These are phyloP conservation scores for Schizothorax lantsangensis DNA, from an alignment of 2,797 vertebrate species.

Conservation along the genomic window DNA sequence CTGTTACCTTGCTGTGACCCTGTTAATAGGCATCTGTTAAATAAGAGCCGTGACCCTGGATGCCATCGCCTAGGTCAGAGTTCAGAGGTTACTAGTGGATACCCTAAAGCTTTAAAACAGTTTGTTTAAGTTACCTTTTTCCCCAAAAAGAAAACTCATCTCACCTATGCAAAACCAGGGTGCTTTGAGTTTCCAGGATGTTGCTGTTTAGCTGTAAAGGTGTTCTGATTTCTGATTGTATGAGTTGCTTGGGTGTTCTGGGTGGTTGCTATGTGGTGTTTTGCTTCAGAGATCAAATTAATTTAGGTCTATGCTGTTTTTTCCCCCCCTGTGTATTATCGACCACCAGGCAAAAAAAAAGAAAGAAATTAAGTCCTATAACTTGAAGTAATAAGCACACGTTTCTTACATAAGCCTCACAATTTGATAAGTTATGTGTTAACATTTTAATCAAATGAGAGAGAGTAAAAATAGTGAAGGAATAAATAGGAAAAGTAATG, in stretches of 20 bases:
- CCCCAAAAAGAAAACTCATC: background rate
- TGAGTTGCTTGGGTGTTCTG: background rate
- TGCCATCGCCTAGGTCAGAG: background rate
- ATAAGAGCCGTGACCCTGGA: background rate
- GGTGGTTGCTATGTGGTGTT: background rate
- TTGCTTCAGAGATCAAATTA: background rate
- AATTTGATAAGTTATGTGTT: background rate
- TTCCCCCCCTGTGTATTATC: too few species aligned
- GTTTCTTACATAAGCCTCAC: background rate
- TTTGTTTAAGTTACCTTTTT: background rate
- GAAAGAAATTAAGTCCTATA: background rate
- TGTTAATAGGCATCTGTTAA: slow-evolving; percentile 8
- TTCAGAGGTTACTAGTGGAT: background rate
- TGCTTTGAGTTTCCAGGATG: background rate
- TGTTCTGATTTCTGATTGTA: background rate
- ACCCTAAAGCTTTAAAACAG: background rate
- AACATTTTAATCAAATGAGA: background rate
- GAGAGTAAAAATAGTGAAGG: too few species aligned
- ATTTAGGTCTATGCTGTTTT: background rate
- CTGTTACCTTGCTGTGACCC: slow-evolving; percentile 12
- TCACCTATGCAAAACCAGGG: background rate
- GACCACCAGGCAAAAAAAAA: background rate
- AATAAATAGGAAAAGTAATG: background rate
- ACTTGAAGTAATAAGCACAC: background rate
- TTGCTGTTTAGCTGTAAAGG: background rate